These are phyloP conservation scores for Kuschelorhynchus macadamiae DNA, from an alignment of 2,888 invertebrate genomes.

Conservation along the genomic window DNA sequence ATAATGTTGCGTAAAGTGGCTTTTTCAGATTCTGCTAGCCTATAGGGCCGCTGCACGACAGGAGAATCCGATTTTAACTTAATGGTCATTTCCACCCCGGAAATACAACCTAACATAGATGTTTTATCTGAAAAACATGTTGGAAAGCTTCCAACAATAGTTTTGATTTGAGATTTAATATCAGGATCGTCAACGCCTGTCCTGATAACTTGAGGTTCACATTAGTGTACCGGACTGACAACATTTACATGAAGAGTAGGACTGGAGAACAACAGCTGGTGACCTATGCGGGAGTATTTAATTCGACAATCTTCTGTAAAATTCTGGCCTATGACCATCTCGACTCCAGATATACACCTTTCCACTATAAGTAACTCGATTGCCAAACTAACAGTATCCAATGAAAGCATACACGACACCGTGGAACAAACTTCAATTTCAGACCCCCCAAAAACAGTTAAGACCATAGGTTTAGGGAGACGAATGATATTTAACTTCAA, in stretches of 20 bases:
- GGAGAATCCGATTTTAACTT: neutral
- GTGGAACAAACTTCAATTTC: neutral
- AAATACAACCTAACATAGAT: neutral
- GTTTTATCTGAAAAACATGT: neutral
- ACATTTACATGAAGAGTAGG: neutral
- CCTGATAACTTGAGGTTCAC: neutral
- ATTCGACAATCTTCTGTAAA: slow-evolving; percentile 2
- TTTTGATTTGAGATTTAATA: neutral
- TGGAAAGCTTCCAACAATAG: neutral
- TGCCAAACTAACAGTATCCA: neutral
- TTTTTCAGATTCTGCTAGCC: slow-evolving; percentile 5
- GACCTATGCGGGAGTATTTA: neutral
- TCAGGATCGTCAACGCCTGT: neutral
- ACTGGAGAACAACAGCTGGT: neutral
- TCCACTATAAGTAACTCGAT: neutral
- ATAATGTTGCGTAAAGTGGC: neutral
- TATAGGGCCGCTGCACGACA: neutral
- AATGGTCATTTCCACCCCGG: neutral
- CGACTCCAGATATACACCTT: slow-evolving; percentile 1
- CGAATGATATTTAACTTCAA: no score
- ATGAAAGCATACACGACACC: neutral
- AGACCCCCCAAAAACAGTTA: slow-evolving; percentile 1
- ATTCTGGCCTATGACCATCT: slow-evolving; percentile 11
- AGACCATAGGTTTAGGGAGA: neutral
- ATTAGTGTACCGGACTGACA: no score